Base-by-base conservation (phyloP, 2,888 invertebrate species). In the Ennomos erosarius region DNA sequence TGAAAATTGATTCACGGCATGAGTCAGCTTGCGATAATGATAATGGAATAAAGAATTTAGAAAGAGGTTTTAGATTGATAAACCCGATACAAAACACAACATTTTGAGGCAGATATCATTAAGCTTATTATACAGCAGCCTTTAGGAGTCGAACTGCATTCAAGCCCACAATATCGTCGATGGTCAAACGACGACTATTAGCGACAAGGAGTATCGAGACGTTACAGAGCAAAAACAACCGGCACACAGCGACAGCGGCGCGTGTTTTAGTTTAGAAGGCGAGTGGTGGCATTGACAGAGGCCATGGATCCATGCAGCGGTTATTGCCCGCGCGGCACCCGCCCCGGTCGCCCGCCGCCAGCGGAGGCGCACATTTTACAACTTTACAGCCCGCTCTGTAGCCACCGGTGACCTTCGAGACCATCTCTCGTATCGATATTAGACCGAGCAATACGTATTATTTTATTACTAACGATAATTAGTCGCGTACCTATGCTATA, bases 271-370 rank as follows among this genome's bases (percentile, higher is more conserved):
- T 26, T 26, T 26, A 64, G 73, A 65, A 65, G 66, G 69, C 71
- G 74, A 77, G 74, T 73, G 64, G 78, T 87, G 89, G 85, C 88
- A 89, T 88, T 88, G 89, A 86, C 84, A 84, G 88, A 88, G 90
- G 89, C 89, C 90, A 81, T 85, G 87, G 87, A 86, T 82, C 84
- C 79, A 59, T 68, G 81, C 12, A 74, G 85, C 88, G 89, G 89
- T 88, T 88, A 89, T 85, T 88, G 89, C 85, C 88, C 88, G 86
- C 81, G 58, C 43, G 47, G 13, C 52, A 37, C 71, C 73, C 73
- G 75, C 70, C 69, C 69, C 67, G 74, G 70, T 70, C 76, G 65
- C 75, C 64, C 64, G 66, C 58, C 67, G 68, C 57, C 66, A 61
- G 57, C 60, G 59, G 55, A 55, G 55, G 49, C 61, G 47, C 69